Evolutionary conservation across 2,113 vertebrate species (phyloP).

Genomic region (Ptyas mucosa): DNA sequence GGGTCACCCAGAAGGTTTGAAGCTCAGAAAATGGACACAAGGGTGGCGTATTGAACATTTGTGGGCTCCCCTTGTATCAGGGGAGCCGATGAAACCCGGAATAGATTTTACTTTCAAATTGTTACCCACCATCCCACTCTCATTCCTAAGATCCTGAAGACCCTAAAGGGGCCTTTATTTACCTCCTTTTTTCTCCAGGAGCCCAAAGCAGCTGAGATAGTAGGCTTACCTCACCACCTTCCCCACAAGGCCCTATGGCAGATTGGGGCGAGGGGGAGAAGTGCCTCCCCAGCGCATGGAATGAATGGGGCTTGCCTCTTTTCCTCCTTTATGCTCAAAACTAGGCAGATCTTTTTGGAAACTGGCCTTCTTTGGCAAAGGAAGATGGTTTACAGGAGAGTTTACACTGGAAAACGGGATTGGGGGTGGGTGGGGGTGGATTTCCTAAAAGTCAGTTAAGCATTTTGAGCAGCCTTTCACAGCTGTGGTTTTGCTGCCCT

Average conservation of each 20-base stretch:
- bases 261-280: neutral
- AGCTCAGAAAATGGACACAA: neutral
- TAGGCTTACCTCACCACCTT: neutral
- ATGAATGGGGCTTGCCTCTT: neutral
- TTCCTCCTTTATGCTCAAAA: neutral
- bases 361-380: neutral
- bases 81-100: neutral
- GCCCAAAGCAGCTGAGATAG: neutral
- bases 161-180: neutral
- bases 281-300: neutral
- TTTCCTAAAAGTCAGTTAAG: neutral
- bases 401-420: neutral
- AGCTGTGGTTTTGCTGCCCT: neutral
- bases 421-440: neutral
- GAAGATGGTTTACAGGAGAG: neutral
- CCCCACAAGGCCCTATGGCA: neutral
- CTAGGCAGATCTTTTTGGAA: neutral
- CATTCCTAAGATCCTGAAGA: neutral
- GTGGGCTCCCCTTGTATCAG: neutral
- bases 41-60: neutral
- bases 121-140: neutral
- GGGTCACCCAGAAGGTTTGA: neutral
- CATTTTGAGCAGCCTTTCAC: neutral
- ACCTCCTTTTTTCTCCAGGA: too few species aligned
- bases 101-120: neutral